Percentiles rank a stretch among this genome's conserved stretches.
These are phyloP conservation scores for Berghia stephanieae DNA, from an alignment of 1,140 invertebrate genomes.

Conservation along the genomic window DNA sequence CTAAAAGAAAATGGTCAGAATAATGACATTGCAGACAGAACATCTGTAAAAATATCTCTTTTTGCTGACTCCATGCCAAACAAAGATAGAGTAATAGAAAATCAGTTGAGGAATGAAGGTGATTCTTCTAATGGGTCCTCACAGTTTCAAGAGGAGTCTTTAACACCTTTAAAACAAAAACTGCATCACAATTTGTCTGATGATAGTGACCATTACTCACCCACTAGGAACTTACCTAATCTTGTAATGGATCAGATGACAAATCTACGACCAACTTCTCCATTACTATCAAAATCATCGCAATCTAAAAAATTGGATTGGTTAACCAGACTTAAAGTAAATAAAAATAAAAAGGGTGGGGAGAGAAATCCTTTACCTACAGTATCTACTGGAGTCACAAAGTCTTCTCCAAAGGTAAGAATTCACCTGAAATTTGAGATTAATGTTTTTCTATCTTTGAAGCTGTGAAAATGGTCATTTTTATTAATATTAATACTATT, in stretches of 20 bases:
- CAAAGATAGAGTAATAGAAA: no score
- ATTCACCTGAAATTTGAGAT: no score
- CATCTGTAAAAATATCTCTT: background rate
- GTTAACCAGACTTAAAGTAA: constrained; percentile 34
- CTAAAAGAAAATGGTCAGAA: background rate
- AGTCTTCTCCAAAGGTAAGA: no score
- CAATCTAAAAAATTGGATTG: constrained; percentile 27
- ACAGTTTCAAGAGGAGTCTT: no score
- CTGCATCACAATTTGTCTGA: background rate
- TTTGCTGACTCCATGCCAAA: background rate
- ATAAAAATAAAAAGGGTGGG: constrained; percentile 19
- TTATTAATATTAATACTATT: no score
- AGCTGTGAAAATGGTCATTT: no score
- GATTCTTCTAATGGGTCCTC: background rate
- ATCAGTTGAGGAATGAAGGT: no score
- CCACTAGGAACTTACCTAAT: constrained; percentile 77
- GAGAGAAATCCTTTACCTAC: constrained; percentile 14
- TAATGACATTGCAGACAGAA: background rate
- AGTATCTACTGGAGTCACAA: no score
- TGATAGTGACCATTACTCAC: constrained; percentile 66
- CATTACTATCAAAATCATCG: constrained; percentile 23
- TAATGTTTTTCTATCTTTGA: no score
- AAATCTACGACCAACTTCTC: constrained; percentile 12
- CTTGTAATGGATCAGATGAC: constrained; percentile 42
- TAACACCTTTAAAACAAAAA: background rate